These are phyloP conservation scores for Megalops cyprinoides DNA, from an alignment of 2,797 vertebrate species.

Conservation along the genomic window DNA sequence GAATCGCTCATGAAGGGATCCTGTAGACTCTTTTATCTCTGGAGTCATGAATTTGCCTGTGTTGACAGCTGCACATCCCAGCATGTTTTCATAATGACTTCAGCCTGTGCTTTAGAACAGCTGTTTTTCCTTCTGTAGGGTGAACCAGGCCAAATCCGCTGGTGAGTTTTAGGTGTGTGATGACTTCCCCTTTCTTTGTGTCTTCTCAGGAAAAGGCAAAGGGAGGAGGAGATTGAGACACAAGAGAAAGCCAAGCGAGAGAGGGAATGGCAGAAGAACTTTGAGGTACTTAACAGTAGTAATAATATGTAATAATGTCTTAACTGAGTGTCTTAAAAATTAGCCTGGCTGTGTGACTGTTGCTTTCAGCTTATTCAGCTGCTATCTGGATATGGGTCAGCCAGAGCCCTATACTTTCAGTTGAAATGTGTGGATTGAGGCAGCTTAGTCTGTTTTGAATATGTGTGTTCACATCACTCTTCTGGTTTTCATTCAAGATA, in stretches of 20 bases:
- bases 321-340: not conserved
- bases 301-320: not conserved
- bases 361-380: too few relatives aligned
- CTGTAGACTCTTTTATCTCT: not conserved
- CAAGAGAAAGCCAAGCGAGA: conserved; percentile 94
- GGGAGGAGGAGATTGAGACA: conserved; percentile 96
- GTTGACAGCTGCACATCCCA: not conserved
- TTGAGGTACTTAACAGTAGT: conserved; percentile 79
- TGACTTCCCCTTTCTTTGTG: conserved; percentile 32
- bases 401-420: too few relatives aligned
- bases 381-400: not conserved
- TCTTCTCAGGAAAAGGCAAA: conserved; percentile 87
- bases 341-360: not conserved
- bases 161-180: not conserved
- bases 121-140: not conserved
- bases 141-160: not conserved
- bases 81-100: not conserved
- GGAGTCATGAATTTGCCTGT: not conserved
- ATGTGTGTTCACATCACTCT: too few relatives aligned
- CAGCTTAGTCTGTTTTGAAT: too few relatives aligned
- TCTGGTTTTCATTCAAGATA: too few relatives aligned
- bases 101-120: not conserved
- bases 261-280: conserved; percentile 98
- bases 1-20: not conserved
- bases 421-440: too few relatives aligned